A percentile compares a stretch with the other conserved stretches of the same genome.
These are phyloP conservation scores for Cebus imitator DNA, from an alignment of 2,113 vertebrate genomes.

Conservation along the genomic window DNA sequence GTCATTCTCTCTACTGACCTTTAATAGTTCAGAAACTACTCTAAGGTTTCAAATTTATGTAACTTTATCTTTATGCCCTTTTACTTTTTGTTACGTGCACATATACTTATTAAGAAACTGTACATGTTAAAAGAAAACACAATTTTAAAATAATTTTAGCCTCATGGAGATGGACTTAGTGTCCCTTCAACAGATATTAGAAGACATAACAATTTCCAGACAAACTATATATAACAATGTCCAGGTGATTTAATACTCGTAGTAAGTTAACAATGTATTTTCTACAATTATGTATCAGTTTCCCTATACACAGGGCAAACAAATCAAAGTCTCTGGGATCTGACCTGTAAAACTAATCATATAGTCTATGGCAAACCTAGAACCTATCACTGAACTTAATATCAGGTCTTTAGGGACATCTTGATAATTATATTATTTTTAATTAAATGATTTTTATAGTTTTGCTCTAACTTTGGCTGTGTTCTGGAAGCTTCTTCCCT, in stretches of 20 bases:
- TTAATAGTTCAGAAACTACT: neutral
- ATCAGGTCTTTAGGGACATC: neutral
- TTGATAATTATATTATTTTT: neutral
- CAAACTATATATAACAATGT: neutral
- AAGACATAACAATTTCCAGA: neutral
- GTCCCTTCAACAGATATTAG: neutral
- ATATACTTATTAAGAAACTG: neutral
- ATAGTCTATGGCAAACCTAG: neutral
- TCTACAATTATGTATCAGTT: neutral
- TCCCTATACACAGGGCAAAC: neutral
- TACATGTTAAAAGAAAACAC: neutral
- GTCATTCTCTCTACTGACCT: neutral
- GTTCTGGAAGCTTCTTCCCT: neutral
- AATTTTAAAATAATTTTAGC: neutral
- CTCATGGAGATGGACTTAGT: neutral
- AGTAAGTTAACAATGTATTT: neutral
- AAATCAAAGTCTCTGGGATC: constrained; percentile 7
- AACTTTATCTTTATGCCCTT: neutral
- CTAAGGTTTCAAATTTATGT: neutral
- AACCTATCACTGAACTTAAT: constrained; percentile 1
- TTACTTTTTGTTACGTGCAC: neutral
- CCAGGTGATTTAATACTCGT: neutral
- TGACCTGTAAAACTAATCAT: neutral
- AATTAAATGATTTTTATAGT: neutral
- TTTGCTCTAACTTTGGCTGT: constrained; percentile 21